A percentile compares a stretch with the other conserved stretches of the same genome.
Conservation (phyloP, 1,140 invertebrate genomes). For the Penaeus indicus region DNA sequence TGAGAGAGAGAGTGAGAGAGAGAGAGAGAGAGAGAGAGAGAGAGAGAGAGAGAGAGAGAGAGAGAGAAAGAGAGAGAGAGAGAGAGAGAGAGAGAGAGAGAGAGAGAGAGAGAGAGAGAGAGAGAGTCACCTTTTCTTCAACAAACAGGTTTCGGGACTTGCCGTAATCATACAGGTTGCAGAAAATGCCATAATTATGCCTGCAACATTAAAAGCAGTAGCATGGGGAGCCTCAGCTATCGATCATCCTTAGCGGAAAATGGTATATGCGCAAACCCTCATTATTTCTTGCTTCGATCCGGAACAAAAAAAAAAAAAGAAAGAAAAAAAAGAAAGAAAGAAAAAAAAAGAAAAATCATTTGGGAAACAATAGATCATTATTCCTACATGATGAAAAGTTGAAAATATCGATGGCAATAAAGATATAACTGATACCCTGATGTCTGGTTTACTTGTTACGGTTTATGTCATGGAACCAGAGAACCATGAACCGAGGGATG, state of each 20-base stretch:
- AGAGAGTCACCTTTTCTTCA: background rate
- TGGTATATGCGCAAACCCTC: constrained; percentile 18
- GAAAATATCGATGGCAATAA: constrained; percentile 54
- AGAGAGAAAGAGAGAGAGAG: too few species aligned
- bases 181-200: constrained; percentile 45
- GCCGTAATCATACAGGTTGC: constrained; percentile 40
- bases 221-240: constrained; percentile 33
- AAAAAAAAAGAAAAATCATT: constrained; percentile 24
- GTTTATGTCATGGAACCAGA: too few species aligned
- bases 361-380: constrained; percentile 48
- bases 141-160: constrained; percentile 32
- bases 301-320: background rate
- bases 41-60: too few species aligned
- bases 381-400: constrained; percentile 18
- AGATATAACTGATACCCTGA: constrained; percentile 33
- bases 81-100: too few species aligned
- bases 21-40: too few species aligned
- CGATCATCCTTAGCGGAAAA: constrained; percentile 43
- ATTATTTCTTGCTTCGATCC: constrained; percentile 36
- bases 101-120: background rate
- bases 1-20: too few species aligned
- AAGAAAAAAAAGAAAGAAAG: background rate
- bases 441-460: background rate
- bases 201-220: constrained; percentile 48
- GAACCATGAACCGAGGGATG: too few species aligned